Base-by-base conservation (phyloP, 1,140 invertebrate species). In the Dreissena polymorpha region DNA sequence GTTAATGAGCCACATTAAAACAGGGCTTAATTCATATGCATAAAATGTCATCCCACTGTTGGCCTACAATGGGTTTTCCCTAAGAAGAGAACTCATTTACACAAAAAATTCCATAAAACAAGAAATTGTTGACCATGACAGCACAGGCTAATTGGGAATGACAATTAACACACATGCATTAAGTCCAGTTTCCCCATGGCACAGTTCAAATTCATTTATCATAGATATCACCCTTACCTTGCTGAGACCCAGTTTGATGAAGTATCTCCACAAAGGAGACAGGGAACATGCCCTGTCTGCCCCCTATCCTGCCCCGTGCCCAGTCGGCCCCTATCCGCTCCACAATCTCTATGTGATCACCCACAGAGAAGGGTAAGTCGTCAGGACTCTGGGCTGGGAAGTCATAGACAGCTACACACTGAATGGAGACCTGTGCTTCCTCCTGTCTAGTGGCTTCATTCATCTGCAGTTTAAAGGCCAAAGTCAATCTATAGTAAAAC, bases 291-390 rank as follows among this genome's bases (percentile, higher is more conserved):
- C 97, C 97, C 89, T 93, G 94, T 74, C 93, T 93, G 27, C 95
- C 95, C 68, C 94, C 93, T 70, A 94, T 95, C 89, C 96, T 95
- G 50, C 97, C 97, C 88, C 95, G 96, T 18, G 97, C 94, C 97
- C 97, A 98, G 85, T 97, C 96, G 21, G 95, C 94, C 86, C 96
- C 96, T 83, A 97, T 94, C 93, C 95, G 95, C 73, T 95, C 95
- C 65, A 96, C 91, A 64, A 97, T 94, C 80, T 93, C 95, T 64
- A 98, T 95, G 79, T 94, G 94, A 86, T 96, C 95, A 25, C 96
- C 96, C 88, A 94, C 94, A 94, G 94, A 88, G 72, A 94, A 94
- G 79, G 23, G 67, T 63, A 91, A 79, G 81, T 96, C 95, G 25
- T 94, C 95, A 74, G 93, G 93, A 13, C 93, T 94, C 88, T 95